These are phyloP conservation scores for Cataglyphis cursor DNA, from an alignment of 2,888 invertebrate species.

Conservation along the genomic window DNA sequence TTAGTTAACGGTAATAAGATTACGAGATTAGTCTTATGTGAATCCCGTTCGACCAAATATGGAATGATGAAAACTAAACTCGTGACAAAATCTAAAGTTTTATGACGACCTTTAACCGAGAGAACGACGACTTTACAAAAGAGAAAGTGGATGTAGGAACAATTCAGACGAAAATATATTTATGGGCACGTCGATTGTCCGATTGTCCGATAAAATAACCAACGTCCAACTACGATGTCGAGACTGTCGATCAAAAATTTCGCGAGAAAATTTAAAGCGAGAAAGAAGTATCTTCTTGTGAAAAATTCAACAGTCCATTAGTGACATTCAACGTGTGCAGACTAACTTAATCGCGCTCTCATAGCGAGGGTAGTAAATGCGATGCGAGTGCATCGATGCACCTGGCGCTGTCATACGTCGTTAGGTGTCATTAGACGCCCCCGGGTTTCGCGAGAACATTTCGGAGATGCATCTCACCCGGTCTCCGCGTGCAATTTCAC, in stretches of 20 bases:
- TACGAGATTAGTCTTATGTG: background rate
- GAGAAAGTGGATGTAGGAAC: conserved; percentile 40
- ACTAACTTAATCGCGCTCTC: background rate
- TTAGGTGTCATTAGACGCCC: conserved; percentile 28
- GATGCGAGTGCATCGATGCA: conserved; percentile 23
- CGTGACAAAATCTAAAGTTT: conserved; percentile 38
- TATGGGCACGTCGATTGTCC: conserved; percentile 2
- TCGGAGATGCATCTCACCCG: conserved; percentile 5
- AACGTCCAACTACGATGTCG: background rate
- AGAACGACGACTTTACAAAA: conserved; percentile 33
- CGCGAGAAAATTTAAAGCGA: background rate
- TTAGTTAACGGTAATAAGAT: conserved; percentile 17
- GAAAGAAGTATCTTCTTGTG: background rate
- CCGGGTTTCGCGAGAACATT: conserved; percentile 11
- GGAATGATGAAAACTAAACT: conserved; percentile 7
- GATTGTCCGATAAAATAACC: conserved; percentile 7
- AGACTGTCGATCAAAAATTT: conserved; percentile 11
- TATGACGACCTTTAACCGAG: conserved; percentile 25
- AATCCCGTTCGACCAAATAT: conserved; percentile 4
- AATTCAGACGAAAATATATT: conserved; percentile 43
- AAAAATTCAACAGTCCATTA: conserved; percentile 7
- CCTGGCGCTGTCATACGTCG: conserved; percentile 22
- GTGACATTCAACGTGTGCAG: background rate
- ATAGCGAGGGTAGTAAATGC: conserved; percentile 16
- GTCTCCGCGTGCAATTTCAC: background rate